Evolutionary conservation across 2,888 invertebrate genomes (phyloP), one percentile per base, ranked within the genome.

Genomic region (Galeruca laticollis): DNA sequence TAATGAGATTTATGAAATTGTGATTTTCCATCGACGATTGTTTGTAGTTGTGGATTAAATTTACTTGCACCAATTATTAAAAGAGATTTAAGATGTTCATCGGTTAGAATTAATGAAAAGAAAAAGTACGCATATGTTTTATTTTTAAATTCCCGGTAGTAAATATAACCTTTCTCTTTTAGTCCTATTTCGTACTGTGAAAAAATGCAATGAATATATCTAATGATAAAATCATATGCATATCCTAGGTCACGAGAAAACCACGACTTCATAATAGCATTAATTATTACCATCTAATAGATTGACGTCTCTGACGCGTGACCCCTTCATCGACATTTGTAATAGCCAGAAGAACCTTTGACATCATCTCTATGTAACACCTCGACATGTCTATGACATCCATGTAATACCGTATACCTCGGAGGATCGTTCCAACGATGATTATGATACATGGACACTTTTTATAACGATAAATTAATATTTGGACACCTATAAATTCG

Each of bases 201-300:
- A 15, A 4, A 47, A n/a, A 47, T 47, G 43, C n/a, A 47, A 15
- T n/a, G 43, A 18, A 47, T 47, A 47, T 15, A 47, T 15, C 15
- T 47, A 8, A n/a, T 47, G 15, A 47, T 47, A 47, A 47, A 47
- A 47, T 15, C 43, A 15, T 47, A 47, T 47, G 43, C 43, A 47
- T 47, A 47, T 15, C 43, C 6, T 18, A 47, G 43, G 43, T 47
- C 43, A 47, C 43, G 43, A 47, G 43, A 47, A 59, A 59, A 60
- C 65, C 43, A 40, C 61, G 49, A 66, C 33, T 47, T 66, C 37
- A 75, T 68, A 75, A 75, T 75, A 71, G 72, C 70, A 75, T 75
- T 76, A 76, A 76, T 77, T 47, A 47, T 47, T 76, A 75, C 74
- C 49, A 69, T 68, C 71, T 69, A 51, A 68, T 54, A 69, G 70